phyloP scores from a whole-genome alignment of 2,888 invertebrate genomes.

The Dasysyrphus tricinctus region DNA sequence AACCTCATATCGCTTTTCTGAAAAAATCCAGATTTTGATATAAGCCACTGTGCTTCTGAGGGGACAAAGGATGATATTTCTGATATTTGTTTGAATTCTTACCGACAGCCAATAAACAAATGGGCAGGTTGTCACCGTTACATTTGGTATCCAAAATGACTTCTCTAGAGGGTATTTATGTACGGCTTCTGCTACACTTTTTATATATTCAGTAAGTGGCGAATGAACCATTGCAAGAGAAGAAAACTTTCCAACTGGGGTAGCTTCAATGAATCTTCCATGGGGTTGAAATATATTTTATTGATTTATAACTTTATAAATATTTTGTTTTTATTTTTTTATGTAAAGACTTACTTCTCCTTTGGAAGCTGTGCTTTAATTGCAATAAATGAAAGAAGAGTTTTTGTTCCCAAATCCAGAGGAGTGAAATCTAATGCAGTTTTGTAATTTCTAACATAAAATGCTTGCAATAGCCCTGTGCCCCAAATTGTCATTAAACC shows the following conservation, averaged over 20 bases:
- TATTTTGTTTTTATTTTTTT: not conserved
- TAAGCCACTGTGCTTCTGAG: no score
- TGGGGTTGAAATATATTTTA: not conserved
- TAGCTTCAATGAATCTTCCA: conserved; percentile 4
- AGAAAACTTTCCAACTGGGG: conserved; percentile 14
- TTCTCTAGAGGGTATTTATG: conserved; percentile 20
- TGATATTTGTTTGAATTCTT: not conserved
- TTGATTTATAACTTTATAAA: not conserved
- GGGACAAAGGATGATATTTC: no score
- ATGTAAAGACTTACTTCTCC: conserved; percentile 67
- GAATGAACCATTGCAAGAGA: not conserved
- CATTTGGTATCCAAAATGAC: conserved; percentile 42
- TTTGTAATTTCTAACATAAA: not conserved
- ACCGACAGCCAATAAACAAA: conserved; percentile 8
- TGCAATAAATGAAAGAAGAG: conserved; percentile 77
- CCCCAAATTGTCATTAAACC: conserved; percentile 79
- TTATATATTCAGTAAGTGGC: not conserved
- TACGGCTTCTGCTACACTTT: not conserved
- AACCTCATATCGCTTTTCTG: no score
- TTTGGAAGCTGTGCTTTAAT: conserved; percentile 71
- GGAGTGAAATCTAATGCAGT: conserved; percentile 78
- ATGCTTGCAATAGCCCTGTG: conserved; percentile 67
- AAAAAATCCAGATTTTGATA: no score
- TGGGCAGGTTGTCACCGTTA: not conserved
- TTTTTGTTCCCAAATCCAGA: conserved; percentile 78